Base-by-base conservation (phyloP, 2,888 invertebrate genomes). In the Nesidiocoris tenuis region DNA sequence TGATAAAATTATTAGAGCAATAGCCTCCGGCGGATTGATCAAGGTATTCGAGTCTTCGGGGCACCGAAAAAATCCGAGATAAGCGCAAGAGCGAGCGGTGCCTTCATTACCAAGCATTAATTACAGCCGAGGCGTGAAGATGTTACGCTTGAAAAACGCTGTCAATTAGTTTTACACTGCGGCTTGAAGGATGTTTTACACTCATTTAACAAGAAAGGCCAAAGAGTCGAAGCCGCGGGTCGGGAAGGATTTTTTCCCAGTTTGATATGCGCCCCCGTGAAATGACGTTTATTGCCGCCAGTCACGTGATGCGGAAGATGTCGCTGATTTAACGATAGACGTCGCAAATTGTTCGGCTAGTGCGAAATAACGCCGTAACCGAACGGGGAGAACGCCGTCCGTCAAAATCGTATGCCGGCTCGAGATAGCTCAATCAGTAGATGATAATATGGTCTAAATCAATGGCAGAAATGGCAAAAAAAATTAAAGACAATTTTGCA, bases 121-220 rank as follows among this genome's bases (percentile, higher is more conserved):
- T 72, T 72, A 72, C 61, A 24, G 61, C 39, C 63, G 72, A 72
- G 72, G 72, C 72, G 72, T 72, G 72, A 72, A 72, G 72, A 72
- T 72, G 72, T 72, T 72, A 63, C 63, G 72, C 61, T 72, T 72
- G 72, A 72, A 72, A 72, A 72, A 72, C 72, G 55, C 72, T 72
- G 72, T 72, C 72, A 72, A 72, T 72, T 72, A 72, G 72, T 61
- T 72, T 72, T 67, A 39, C 63, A 61, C 56, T 19, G 61, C 54
- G 25, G 71, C 39, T 55, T 61, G 39, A 72, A 72, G 54, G 61
- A 61, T 72, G 72, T 72, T 72, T 61, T 61, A 72, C 72, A 72
- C 61, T 70, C 61, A 61, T 72, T 25, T 72, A 72, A 72, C 72
- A 72, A 72, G 39, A 61, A 72, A 61, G 22, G 39, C 61, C 25